These are phyloP conservation scores for Pseudorectes ferrugineus DNA, from an alignment of 2,113 vertebrate genomes.

Conservation along the genomic window DNA sequence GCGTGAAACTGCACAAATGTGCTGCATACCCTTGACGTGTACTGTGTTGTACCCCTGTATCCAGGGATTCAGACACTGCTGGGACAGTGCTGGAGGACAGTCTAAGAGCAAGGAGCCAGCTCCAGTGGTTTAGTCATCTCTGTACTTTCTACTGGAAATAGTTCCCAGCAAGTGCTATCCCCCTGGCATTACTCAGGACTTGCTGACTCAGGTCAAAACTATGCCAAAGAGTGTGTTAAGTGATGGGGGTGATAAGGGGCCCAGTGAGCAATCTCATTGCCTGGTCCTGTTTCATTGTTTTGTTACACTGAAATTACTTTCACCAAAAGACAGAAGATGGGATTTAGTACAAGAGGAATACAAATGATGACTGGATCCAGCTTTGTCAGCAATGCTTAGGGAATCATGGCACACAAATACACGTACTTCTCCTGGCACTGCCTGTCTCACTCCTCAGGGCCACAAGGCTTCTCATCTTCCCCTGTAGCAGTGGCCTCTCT, in stretches of 20 bases:
- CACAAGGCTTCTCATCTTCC: background rate
- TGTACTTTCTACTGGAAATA: background rate
- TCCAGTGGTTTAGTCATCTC: background rate
- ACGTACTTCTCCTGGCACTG: background rate
- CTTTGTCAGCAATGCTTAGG: background rate
- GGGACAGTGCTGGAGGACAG: background rate
- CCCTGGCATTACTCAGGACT: background rate
- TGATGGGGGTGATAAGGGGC: background rate
- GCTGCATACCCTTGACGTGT: rapidly evolving
- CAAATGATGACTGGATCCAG: background rate
- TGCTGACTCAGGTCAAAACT: background rate
- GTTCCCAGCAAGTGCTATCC: background rate
- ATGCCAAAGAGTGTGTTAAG: background rate
- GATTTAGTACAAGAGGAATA: background rate
- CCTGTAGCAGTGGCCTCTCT: too few relatives aligned
- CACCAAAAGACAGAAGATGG: background rate
- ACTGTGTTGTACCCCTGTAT: background rate
- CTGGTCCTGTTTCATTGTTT: background rate
- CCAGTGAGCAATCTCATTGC: background rate
- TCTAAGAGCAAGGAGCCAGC: background rate
- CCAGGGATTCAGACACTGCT: background rate
- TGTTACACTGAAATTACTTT: background rate
- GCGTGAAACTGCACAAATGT: rapidly evolving
- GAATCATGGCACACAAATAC: background rate
- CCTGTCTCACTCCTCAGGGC: background rate